Evolutionary conservation across 2,797 vertebrate genomes (phyloP), one percentile per base, ranked within the genome.

Genomic region (Yasuhikotakia modesta): DNA sequence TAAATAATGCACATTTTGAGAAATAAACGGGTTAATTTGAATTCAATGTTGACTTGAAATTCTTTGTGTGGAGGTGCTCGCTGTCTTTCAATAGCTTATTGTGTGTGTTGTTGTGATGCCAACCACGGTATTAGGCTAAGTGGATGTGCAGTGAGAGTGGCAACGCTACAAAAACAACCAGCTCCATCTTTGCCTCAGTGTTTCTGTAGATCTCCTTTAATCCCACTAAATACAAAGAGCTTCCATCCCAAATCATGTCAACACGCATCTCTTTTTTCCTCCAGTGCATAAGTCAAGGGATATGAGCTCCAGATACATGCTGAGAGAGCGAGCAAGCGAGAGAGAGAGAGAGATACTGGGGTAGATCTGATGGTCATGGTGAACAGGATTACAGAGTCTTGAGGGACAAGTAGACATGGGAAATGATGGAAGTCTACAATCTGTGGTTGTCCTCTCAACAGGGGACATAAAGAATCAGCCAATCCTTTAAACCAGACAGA

Each of bases 161-260:
- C 68, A 79, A 66, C 66, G 70, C 79, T 76, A 81, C 78, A 85
- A 70, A 82, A 70, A 68, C 60, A 21, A 80, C 27, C 50, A 70
- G 73, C 77, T 76, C 70, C 75, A 58, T 57, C 70, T 79, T 73
- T 77, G 64, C 70, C 74, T 82, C 73, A 73, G 67, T 75, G 65
- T 68, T 69, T 53, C 72, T 58, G 79, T 83, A 84, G 82, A 85
- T 87, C 77, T 80, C 74, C 66, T 63, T 83, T 89, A 87, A 88
- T 86, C 79, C 75, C 19, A 70, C 81, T 79, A 68, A 65, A 85
- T 82, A 85, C 82, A 69, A 87, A 85, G 46, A 73, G 60, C 66
- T 77, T 53, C 80, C 39, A 70, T 82, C 73, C 73, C 53, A 75
- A 83, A 81, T 82, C 81, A 79, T 76, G 81, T 76, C 86, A 82